Conservation (phyloP, 2,888 invertebrate genomes). For the Timandra comae region DNA sequence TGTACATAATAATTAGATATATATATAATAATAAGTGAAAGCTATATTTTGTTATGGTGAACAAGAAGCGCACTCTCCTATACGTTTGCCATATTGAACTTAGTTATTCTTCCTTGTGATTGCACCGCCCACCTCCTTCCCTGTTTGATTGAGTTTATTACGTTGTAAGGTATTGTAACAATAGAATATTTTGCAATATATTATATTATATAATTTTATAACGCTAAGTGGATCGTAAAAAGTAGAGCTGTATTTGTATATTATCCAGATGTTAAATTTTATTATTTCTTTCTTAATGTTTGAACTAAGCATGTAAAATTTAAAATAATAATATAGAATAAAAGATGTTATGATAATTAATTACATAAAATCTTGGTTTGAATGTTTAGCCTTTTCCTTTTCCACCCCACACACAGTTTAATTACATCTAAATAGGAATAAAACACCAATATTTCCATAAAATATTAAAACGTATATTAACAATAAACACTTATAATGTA, state of each 20-base stretch:
- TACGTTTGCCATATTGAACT: conserved; percentile 52
- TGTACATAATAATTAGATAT: conserved; percentile 53
- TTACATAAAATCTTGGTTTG: conserved; percentile 72
- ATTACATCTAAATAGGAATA: conserved; percentile 6
- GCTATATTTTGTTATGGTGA: conserved; percentile 70
- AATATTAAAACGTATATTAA: conserved; percentile 39
- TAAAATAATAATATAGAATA: conserved; percentile 77
- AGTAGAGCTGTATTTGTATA: conserved; percentile 72
- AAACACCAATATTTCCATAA: conserved; percentile 8
- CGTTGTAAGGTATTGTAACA: conserved; percentile 54
- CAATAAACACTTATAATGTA: conserved; percentile 29
- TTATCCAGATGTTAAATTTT: conserved; percentile 76
- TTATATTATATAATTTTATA: conserved; percentile 57
- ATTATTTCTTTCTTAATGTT: conserved; percentile 75
- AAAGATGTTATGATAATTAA: conserved; percentile 77
- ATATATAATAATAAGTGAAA: conserved; percentile 57
- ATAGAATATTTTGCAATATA: conserved; percentile 75
- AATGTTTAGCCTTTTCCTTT: conserved; percentile 48
- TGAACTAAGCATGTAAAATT: conserved; percentile 77
- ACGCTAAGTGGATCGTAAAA: conserved; percentile 68
- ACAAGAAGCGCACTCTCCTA: conserved; percentile 49
- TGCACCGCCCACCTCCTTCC: conserved; percentile 45
- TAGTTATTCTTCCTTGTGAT: conserved; percentile 36
- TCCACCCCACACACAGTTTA: conserved; percentile 11
- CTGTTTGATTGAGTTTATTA: conserved; percentile 30